A percentile compares a stretch with the other conserved stretches of the same genome.
These are phyloP conservation scores for Globicephala melas DNA, from an alignment of 2,113 vertebrate genomes.

Conservation along the genomic window DNA sequence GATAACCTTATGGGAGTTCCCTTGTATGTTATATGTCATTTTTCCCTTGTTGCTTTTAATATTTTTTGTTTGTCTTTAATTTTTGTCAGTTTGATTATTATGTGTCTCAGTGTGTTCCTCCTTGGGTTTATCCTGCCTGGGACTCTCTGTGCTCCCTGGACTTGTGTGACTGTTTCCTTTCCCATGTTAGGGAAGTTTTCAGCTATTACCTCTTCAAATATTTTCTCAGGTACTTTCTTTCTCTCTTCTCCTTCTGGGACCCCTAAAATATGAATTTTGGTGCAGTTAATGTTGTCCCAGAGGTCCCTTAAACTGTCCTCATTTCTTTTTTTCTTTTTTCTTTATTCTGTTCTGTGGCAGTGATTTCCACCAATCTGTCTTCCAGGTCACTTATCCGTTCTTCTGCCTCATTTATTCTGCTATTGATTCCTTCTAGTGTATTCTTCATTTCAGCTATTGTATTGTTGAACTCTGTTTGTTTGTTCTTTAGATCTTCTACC, in stretches of 20 bases:
- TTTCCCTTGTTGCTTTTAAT: too few species aligned
- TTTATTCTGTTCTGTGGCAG: neutral
- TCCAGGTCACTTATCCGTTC: neutral
- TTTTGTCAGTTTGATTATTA: too few species aligned
- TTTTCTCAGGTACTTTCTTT: neutral
- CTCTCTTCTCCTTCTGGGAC: accelerated
- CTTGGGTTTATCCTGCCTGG: too few species aligned
- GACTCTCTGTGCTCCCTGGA: too few species aligned
- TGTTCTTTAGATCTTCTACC: neutral
- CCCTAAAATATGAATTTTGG: neutral
- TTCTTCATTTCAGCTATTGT: neutral
- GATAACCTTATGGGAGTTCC: too few species aligned
- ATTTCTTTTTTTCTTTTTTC: neutral
- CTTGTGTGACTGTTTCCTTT: too few species aligned
- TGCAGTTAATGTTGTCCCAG: neutral
- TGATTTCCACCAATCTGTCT: neutral
- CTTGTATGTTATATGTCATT: too few species aligned
- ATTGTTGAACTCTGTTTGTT: neutral
- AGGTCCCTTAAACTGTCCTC: neutral
- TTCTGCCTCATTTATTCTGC: neutral
- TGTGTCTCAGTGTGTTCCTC: too few species aligned
- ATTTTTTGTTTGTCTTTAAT: too few species aligned
- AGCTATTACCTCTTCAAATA: neutral
- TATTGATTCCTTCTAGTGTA: neutral
- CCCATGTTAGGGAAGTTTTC: too few species aligned